A percentile compares a stretch with the other conserved stretches of the same genome.
Conservation (phyloP, 1,140 invertebrate species). For the Pomacea maculata region DNA sequence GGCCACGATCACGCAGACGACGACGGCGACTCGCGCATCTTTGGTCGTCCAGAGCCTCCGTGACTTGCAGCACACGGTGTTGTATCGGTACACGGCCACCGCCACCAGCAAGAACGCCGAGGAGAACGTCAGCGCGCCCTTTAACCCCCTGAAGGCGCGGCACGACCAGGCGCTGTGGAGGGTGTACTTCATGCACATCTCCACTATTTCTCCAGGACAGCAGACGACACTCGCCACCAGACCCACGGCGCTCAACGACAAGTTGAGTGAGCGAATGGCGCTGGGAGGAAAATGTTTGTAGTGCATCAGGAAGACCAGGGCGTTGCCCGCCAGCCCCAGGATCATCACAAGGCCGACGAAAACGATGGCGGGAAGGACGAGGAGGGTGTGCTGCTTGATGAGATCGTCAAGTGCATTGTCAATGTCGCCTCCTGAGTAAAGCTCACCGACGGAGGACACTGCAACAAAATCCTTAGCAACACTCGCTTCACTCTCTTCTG, state of each 20-base stretch:
- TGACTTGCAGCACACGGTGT: slow-evolving; percentile 30
- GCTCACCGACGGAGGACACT: no score
- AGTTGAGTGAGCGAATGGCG: slow-evolving; percentile 34
- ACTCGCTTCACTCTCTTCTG: no score
- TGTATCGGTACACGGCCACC: slow-evolving; percentile 32
- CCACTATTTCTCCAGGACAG: slow-evolving; percentile 34
- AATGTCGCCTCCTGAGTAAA: no score
- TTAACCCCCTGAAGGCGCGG: slow-evolving; percentile 26
- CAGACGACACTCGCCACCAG: slow-evolving; percentile 32
- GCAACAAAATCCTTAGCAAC: no score
- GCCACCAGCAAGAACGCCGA: slow-evolving; percentile 31
- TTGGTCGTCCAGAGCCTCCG: not conserved
- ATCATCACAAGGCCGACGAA: slow-evolving; percentile 33
- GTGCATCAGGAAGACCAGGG: slow-evolving; percentile 36
- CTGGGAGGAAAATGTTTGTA: slow-evolving; percentile 28
- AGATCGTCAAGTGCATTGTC: not conserved
- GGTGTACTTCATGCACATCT: slow-evolving; percentile 18
- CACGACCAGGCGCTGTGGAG: slow-evolving; percentile 7
- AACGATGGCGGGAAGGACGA: slow-evolving; percentile 29
- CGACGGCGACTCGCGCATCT: no score
- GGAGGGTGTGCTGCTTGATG: slow-evolving; percentile 2
- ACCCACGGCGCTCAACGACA: slow-evolving; percentile 35
- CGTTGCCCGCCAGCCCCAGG: slow-evolving; percentile 35
- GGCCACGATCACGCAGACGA: not conserved
- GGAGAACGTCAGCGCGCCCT: slow-evolving; percentile 19